Conservation (phyloP, 2,113 vertebrate genomes). For the Malurus alboscapulatus region DNA sequence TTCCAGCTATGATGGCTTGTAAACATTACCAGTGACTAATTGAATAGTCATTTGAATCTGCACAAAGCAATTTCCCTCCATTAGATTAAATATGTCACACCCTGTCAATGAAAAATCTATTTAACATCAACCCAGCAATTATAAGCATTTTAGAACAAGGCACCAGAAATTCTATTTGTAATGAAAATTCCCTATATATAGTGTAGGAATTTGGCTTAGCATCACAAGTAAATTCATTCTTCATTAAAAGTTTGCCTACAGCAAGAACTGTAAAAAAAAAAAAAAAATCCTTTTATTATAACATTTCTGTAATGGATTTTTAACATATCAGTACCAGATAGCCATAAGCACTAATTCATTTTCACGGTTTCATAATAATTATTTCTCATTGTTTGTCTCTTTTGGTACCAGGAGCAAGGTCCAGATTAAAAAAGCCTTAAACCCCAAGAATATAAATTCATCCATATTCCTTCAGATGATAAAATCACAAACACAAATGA, state of each 20-base stretch:
- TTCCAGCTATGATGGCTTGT: slow-evolving; percentile 18
- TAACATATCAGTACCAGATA: not conserved
- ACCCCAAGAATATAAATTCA: not conserved
- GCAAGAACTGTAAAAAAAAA: not conserved
- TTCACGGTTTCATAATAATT: not conserved
- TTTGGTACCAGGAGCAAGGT: not conserved
- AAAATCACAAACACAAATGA: not conserved
- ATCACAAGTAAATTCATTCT: not conserved
- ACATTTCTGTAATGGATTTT: not conserved
- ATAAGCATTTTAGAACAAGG: not conserved
- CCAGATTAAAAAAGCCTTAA: slow-evolving; percentile 17
- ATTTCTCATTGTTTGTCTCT: not conserved
- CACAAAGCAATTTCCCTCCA: slow-evolving; percentile 39
- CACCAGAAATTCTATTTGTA: not conserved
- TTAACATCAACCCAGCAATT: slow-evolving; percentile 12
- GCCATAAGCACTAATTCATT: not conserved
- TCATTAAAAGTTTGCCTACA: not conserved
- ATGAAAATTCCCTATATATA: not conserved
- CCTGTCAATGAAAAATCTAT: slow-evolving; percentile 40
- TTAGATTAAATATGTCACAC: slow-evolving; percentile 40
- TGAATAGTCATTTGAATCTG: not conserved
- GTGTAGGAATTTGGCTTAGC: not conserved
- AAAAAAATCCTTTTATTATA: not conserved
- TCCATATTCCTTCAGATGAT: not conserved
- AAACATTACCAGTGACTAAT: slow-evolving; percentile 48